Base-by-base conservation (phyloP, 1,140 invertebrate species). In the Drosophila busckii region DNA sequence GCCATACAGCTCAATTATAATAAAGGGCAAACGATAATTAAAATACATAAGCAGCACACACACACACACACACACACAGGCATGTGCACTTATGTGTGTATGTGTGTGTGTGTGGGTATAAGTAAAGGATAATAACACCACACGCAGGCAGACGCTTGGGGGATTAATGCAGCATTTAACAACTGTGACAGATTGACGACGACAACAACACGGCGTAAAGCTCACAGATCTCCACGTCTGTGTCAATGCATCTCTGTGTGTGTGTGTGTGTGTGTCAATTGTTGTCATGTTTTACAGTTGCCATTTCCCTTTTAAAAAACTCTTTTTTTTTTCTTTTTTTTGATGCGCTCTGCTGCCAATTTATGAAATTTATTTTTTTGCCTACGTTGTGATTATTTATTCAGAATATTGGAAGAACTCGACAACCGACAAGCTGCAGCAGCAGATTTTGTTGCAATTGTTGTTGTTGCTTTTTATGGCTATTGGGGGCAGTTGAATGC, bases 331-430 rank as follows among this genome's bases (percentile, higher is more conserved):
- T 38, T 31, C 9, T 6, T 45, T 19, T 31, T 15, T 22, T 15
- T 29, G 1, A 9, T 29, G 32, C 52, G 23, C 29, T 50, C 44
- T 68, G 28, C 23, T 65, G 70, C 46, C 71, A 76, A 82, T 80
- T 73, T 73, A 73, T 82, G 63, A 80, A 82, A 73, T 82, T 73
- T 48, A 80, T 73, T 70, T 55, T 75, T 78, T 76, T 80, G 71
- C 71, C 73, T 68, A 78, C 71, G 71, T 80, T 80, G 71, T 71
- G 73, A 78, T 78, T 78, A 82, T 82, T 80, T 82, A 80, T 82
- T 82, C 59, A 82, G 69, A 82, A 82, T 65, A 65, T 69, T 69
- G 70, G 17, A 40, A 38, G n/a, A 32, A 42, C 63, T 59, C 61
- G 61, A 15, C 55, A 34, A 64, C 34, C 49, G 34, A 49, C 52